phyloP scores from a whole-genome alignment of 1,140 invertebrate species.

The Calliopsis andreniformis region DNA sequence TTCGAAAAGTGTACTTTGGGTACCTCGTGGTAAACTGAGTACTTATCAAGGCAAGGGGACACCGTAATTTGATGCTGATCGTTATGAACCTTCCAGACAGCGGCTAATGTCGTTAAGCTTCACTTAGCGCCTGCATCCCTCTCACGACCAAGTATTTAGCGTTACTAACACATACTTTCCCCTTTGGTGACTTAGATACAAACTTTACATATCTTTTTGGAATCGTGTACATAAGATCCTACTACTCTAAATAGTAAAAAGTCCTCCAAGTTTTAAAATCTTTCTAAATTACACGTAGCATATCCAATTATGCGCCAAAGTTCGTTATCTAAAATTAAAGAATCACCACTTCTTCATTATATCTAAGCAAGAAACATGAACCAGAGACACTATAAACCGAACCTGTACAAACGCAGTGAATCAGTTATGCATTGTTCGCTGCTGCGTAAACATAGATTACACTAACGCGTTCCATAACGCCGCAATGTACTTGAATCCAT shows the following conservation, averaged over 20 bases:
- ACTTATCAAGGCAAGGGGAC: conserved; percentile 63
- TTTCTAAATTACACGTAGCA: no score
- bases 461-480: background rate
- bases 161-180: conserved; percentile 30
- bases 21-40: conserved; percentile 61
- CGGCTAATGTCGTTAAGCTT: conserved; percentile 71
- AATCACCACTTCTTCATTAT: no score
- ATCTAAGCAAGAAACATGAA: no score
- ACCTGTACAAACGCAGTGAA: background rate
- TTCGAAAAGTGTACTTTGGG: conserved; percentile 68
- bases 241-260: background rate
- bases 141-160: conserved; percentile 52
- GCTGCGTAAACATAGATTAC: conserved; percentile 30
- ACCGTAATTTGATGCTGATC: conserved; percentile 70
- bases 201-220: background rate
- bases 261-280: no score
- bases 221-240: background rate
- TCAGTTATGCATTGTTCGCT: background rate
- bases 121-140: conserved; percentile 66
- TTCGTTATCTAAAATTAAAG: no score
- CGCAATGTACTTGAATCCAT: background rate
- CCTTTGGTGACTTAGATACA: background rate
- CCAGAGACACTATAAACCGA: no score
- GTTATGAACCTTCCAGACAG: conserved; percentile 74
- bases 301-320: no score